These are phyloP conservation scores for Odobenus rosmarus DNA, from an alignment of 2,113 vertebrate genomes.

Conservation along the genomic window DNA sequence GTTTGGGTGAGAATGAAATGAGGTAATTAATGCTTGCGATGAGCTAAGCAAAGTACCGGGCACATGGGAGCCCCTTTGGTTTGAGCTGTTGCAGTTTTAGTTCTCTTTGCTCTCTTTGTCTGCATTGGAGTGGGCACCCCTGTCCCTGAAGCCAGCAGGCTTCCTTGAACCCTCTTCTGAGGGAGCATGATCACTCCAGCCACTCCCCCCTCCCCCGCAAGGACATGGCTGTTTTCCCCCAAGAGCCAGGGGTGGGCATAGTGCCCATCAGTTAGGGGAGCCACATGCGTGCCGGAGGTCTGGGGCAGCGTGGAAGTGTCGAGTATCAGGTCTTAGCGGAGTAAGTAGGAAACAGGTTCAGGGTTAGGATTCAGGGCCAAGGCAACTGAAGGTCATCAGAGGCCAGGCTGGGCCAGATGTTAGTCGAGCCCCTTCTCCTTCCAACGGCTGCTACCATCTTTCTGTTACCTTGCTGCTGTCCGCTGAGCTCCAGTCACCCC, in stretches of 20 bases:
- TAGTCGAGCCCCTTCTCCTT: neutral
- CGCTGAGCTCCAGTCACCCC: too few relatives aligned
- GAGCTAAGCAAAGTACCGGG: accelerated
- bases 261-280: neutral
- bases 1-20: neutral
- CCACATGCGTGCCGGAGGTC: neutral
- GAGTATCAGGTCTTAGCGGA: neutral
- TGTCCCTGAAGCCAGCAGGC: neutral
- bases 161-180: neutral
- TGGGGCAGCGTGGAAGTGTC: neutral
- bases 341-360: neutral
- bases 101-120: neutral
- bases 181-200: neutral
- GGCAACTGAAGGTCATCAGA: neutral
- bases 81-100: neutral
- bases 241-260: neutral
- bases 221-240: neutral
- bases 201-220: neutral
- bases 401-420: neutral
- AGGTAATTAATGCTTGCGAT: neutral
- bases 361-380: conserved; percentile 7
- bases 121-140: neutral
- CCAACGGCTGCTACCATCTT: accelerated
- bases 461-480: neutral
- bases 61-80: neutral